Evolutionary conservation across 2,888 invertebrate species (phyloP), one percentile per base, ranked within the genome.

Genomic region (Tribolium freemani): DNA sequence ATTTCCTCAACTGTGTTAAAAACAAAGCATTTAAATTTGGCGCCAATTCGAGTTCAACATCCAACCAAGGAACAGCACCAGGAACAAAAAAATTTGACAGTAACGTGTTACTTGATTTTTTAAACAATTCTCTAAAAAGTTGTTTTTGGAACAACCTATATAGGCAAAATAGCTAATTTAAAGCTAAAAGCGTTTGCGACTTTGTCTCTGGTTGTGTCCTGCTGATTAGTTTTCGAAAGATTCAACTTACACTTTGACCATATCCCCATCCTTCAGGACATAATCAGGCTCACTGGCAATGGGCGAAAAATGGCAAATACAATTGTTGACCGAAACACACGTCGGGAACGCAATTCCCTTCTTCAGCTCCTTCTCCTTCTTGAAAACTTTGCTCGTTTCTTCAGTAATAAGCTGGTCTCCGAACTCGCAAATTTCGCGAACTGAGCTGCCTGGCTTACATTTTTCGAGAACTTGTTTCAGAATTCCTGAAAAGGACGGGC

Each of bases 291-390:
- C 99, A 87, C 95, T 96, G 79, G 94, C 93, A 76, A 98, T 92
- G 20, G 99, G 99, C 58, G 99, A 99, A 87, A 94, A 99, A 87
- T 99, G 99, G 87, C 99, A 99, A 86, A 99, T 97, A 88, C 98
- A 98, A 88, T 99, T 98, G 89, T 99, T 99, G 69, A 98, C 94
- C 13, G 98, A 99, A 75, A 99, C 92, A 88, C 99, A 99, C 73
- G 99, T 99, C 67, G 99, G 99, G 88, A 99, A 99, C 46, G 99
- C 98, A 84, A 99, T 96, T 80, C 98, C 98, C 88, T 99, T 99
- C 86, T 97, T 98, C 81, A 98, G 90, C 79, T 98, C 97, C 85
- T 99, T 99, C 85, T 99, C 98, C 85, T 98, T 99, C 88, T 99
- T 99, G 88, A 97, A 99, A 75, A 98, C 96, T 88, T 97, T 98